A percentile compares a stretch with the other conserved stretches of the same genome.
phyloP scores from a whole-genome alignment of 2,888 invertebrate species.

The Spodoptera exigua region DNA sequence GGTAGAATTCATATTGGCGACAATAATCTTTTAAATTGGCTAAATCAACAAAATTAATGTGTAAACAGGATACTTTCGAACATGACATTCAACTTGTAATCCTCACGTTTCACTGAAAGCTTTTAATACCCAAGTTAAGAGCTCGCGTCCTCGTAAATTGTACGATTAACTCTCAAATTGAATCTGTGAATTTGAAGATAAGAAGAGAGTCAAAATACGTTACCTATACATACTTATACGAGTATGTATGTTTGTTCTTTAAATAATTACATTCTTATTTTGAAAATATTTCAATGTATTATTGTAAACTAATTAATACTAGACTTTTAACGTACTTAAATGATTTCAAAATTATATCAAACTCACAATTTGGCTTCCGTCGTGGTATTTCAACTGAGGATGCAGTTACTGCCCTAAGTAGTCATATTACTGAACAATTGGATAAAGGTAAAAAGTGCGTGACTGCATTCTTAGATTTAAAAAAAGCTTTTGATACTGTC shows the following conservation, averaged over 20 bases:
- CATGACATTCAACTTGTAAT: constrained; percentile 25
- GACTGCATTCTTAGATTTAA: background rate
- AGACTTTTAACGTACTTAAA: no score
- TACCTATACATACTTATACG: constrained; percentile 1
- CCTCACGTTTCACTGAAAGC: constrained; percentile 9
- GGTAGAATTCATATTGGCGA: no score
- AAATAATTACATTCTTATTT: no score
- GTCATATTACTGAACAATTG: background rate
- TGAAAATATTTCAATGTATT: no score
- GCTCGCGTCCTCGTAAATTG: constrained; percentile 18
- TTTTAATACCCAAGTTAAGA: constrained; percentile 21
- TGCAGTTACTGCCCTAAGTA: no score
- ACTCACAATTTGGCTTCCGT: no score
- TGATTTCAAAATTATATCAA: no score
- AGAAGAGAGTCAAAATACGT: no score
- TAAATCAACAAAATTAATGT: constrained; percentile 18
- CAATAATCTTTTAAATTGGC: constrained; percentile 9
- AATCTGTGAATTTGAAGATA: constrained; percentile 14
- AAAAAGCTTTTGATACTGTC: no score
- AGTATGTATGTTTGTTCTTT: no score
- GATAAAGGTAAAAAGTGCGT: background rate
- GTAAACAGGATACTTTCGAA: constrained; percentile 16
- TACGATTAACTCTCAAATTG: constrained; percentile 23
- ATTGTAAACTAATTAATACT: no score
- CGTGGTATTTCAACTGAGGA: no score